Conservation (phyloP, 2,797 vertebrate species). For the Cirrhinus molitorella region DNA sequence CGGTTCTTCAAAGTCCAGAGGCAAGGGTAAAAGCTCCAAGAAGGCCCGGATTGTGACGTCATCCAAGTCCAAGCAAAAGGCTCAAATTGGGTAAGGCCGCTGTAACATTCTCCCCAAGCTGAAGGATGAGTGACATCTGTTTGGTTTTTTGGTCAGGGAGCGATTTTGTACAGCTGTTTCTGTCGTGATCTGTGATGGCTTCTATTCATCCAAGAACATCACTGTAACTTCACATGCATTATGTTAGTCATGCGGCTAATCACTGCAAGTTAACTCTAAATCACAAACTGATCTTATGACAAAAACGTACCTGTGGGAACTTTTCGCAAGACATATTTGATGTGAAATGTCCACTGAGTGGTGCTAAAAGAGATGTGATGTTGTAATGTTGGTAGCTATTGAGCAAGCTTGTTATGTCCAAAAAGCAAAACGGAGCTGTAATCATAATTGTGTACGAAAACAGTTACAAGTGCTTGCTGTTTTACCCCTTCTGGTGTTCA, state of each 20-base stretch:
- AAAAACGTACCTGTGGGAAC: too few species aligned
- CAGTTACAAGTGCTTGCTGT: too few species aligned
- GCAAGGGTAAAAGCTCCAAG: slow-evolving; percentile 89
- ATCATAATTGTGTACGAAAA: too few species aligned
- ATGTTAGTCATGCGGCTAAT: background rate
- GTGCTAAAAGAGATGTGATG: too few species aligned
- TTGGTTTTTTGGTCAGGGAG: background rate
- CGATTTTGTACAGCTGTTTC: background rate
- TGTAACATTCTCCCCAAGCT: background rate
- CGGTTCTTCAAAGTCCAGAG: slow-evolving; percentile 84
- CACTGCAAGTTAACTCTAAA: background rate
- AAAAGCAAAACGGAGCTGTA: too few species aligned
- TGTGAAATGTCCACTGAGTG: too few species aligned
- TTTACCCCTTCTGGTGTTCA: too few species aligned
- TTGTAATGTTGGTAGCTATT: too few species aligned
- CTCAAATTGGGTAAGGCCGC: slow-evolving; percentile 93
- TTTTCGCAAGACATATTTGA: too few species aligned
- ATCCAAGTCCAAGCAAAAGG: slow-evolving; percentile 93
- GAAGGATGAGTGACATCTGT: background rate
- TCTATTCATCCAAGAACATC: background rate
- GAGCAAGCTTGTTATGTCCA: too few species aligned
- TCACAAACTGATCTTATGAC: too few species aligned
- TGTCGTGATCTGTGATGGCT: background rate
- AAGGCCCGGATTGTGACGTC: slow-evolving; percentile 87
- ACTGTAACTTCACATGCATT: background rate